phyloP scores from a whole-genome alignment of 2,888 invertebrate species.

The Spilosoma lubricipeda region DNA sequence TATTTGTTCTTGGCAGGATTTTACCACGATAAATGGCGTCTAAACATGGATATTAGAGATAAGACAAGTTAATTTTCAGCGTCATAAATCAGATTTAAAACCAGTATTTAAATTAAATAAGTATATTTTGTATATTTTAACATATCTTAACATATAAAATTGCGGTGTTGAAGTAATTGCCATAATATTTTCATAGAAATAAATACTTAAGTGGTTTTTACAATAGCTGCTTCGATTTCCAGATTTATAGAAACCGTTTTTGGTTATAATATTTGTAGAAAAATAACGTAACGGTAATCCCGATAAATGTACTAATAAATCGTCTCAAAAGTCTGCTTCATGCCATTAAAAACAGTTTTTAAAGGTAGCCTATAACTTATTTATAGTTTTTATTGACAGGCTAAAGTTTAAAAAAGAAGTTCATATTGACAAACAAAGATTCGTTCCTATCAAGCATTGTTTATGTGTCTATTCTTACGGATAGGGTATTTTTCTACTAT shows the following conservation, averaged over 20 bases:
- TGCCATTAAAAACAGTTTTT: no score
- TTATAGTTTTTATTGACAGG: no score
- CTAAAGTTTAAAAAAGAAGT: not conserved
- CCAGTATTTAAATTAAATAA: conserved; percentile 35
- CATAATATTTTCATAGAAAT: not conserved
- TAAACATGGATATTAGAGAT: conserved; percentile 31
- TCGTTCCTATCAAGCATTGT: not conserved
- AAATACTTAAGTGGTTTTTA: not conserved
- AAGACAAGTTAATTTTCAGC: conserved; percentile 24
- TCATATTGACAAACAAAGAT: not conserved
- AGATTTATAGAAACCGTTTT: not conserved
- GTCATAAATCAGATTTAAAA: conserved; percentile 40
- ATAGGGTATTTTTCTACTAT: not conserved
- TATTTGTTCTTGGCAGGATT: conserved; percentile 30
- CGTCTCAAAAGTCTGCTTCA: not conserved
- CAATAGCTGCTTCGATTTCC: not conserved
- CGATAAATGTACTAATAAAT: no score
- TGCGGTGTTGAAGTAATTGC: not conserved
- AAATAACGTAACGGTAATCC: not conserved
- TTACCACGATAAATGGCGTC: conserved; percentile 29
- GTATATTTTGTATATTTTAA: conserved; percentile 24
- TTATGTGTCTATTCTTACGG: not conserved
- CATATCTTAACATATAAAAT: conserved; percentile 23
- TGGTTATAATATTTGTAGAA: not conserved
- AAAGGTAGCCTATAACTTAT: no score